Percentiles rank a stretch among this genome's conserved stretches.
Conservation (phyloP, 1,140 invertebrate genomes). For the Neodiprion virginianus region DNA sequence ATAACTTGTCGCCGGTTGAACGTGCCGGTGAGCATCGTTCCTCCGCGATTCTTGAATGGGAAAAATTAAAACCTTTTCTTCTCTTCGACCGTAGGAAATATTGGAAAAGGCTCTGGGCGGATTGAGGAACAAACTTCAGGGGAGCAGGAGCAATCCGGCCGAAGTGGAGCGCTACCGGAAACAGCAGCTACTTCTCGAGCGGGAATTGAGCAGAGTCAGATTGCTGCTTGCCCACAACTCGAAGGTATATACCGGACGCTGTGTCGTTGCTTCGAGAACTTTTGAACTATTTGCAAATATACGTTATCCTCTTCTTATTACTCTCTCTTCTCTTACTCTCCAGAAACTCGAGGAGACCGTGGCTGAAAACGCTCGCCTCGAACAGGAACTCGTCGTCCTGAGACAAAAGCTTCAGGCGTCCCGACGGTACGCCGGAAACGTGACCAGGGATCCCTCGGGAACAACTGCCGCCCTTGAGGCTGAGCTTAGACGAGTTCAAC, state of each 20-base stretch:
- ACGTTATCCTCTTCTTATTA: no score
- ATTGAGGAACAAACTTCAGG: constrained; percentile 70
- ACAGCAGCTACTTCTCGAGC: constrained; percentile 78
- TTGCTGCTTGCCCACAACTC: constrained; percentile 87
- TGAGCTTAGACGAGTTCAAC: constrained; percentile 83
- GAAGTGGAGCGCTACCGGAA: constrained; percentile 74
- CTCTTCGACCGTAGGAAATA: constrained; percentile 66
- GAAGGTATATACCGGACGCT: constrained; percentile 68
- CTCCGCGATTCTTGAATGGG: no score
- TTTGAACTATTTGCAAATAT: no score
- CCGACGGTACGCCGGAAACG: constrained; percentile 47
- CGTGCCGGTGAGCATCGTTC: no score
- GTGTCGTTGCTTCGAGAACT: no score
- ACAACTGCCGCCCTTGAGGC: constrained; percentile 76
- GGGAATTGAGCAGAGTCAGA: constrained; percentile 82
- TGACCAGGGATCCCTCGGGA: constrained; percentile 55
- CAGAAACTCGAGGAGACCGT: constrained; percentile 91
- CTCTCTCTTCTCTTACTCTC: constrained; percentile 15
- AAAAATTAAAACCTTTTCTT: constrained; percentile 17
- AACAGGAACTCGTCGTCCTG: constrained; percentile 85
- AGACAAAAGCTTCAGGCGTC: constrained; percentile 83
- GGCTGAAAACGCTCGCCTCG: constrained; percentile 85
- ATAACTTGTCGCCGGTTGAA: no score
- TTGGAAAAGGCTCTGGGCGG: constrained; percentile 78
- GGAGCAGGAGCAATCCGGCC: constrained; percentile 66